Evolutionary conservation across 1,140 invertebrate genomes (phyloP).

Genomic region (Choristoneura fumiferana): DNA sequence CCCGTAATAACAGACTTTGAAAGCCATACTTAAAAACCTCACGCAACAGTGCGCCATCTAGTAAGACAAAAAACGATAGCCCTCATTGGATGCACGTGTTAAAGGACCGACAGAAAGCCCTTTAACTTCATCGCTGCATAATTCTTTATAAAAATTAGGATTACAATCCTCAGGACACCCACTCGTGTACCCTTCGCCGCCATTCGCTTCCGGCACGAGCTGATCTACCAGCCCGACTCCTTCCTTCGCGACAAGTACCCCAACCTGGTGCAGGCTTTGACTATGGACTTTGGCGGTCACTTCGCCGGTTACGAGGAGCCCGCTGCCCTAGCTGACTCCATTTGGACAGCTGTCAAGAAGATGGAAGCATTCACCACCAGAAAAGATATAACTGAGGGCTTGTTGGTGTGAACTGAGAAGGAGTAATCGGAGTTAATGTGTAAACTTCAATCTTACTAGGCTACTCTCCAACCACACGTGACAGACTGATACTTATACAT

Average conservation of each 20-base stretch:
- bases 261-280: conserved; percentile 46
- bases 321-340: background rate
- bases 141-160: background rate
- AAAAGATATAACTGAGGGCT: background rate
- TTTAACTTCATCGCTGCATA: too few species aligned
- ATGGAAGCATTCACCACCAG: background rate
- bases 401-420: too few species aligned
- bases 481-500: too few species aligned
- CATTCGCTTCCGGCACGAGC: conserved; percentile 52
- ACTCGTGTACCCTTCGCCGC: conserved; percentile 46
- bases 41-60: too few species aligned
- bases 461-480: too few species aligned
- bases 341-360: background rate
- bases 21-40: too few species aligned
- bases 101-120: too few species aligned
- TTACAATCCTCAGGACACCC: background rate
- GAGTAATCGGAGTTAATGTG: too few species aligned
- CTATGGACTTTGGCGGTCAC: conserved; percentile 77
- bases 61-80: too few species aligned
- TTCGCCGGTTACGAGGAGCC: conserved; percentile 80
- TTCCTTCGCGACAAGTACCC: conserved; percentile 46
- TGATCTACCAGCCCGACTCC: conserved; percentile 41
- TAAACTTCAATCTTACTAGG: too few species aligned
- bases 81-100: too few species aligned
- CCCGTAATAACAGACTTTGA: too few species aligned